These are phyloP conservation scores for Ligdia adustata DNA, from an alignment of 2,888 invertebrate species.

Conservation along the genomic window DNA sequence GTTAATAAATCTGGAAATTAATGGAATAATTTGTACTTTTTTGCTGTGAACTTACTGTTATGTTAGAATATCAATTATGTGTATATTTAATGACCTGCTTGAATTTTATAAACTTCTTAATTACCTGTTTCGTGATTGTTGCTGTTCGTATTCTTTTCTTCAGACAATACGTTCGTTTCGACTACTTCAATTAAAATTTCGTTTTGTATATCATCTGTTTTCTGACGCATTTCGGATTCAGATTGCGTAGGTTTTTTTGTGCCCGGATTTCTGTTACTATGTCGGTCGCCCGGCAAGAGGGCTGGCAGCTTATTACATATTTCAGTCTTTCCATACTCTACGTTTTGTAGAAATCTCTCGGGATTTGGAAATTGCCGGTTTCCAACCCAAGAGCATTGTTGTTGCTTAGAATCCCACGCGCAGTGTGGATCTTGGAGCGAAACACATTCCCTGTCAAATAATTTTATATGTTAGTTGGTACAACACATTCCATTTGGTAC, in stretches of 20 bases:
- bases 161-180: slow-evolving; percentile 85
- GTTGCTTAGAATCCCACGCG: slow-evolving; percentile 93
- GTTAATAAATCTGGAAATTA: slow-evolving; percentile 70
- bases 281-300: slow-evolving; percentile 67
- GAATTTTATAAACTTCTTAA: too few species aligned
- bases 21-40: too few species aligned
- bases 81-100: too few species aligned
- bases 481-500: too few species aligned
- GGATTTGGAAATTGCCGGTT: slow-evolving; percentile 85
- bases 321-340: slow-evolving; percentile 87
- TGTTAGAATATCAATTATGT: too few species aligned
- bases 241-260: slow-evolving; percentile 71
- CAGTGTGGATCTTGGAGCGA: slow-evolving; percentile 98
- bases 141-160: slow-evolving; percentile 78
- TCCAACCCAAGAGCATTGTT: slow-evolving; percentile 83
- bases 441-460: slow-evolving; percentile 92
- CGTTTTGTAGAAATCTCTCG: slow-evolving; percentile 88
- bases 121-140: slow-evolving; percentile 79
- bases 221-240: slow-evolving; percentile 80
- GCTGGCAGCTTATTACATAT: slow-evolving; percentile 80
- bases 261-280: slow-evolving; percentile 71
- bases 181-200: slow-evolving; percentile 87
- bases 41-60: too few species aligned
- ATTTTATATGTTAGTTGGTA: too few species aligned
- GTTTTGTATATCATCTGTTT: slow-evolving; percentile 85